Conservation (phyloP, 2,888 invertebrate species). For the Fabriciana adippe region DNA sequence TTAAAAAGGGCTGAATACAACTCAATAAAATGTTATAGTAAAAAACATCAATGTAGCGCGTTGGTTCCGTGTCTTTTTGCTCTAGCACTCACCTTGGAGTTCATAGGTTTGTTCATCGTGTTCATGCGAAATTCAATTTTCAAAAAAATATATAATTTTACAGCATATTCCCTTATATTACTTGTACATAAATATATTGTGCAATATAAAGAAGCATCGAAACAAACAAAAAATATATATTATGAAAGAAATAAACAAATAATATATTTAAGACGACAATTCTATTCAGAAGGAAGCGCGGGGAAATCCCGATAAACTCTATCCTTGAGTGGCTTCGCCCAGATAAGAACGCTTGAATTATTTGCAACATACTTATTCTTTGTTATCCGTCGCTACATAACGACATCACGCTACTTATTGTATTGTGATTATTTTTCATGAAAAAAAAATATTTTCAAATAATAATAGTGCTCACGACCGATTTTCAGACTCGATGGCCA, state of each 20-base stretch:
- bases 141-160: too few relatives aligned
- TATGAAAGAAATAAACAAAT: not conserved
- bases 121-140: too few relatives aligned
- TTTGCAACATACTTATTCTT: slow-evolving; percentile 13
- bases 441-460: too few relatives aligned
- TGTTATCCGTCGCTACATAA: not conserved
- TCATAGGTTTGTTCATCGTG: too few relatives aligned
- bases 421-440: not conserved
- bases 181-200: not conserved
- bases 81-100: too few relatives aligned
- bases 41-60: too few relatives aligned
- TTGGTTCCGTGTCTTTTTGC: too few relatives aligned
- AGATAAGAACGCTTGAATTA: slow-evolving; percentile 21
- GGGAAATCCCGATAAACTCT: slow-evolving; percentile 18
- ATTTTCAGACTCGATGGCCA: too few relatives aligned
- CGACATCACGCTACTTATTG: not conserved
- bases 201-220: not conserved
- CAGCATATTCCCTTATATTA: too few relatives aligned
- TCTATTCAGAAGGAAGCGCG: not conserved
- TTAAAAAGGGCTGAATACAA: too few relatives aligned
- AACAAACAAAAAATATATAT: not conserved
- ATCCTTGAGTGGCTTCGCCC: slow-evolving; percentile 13
- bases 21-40: too few relatives aligned
- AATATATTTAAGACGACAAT: slow-evolving; percentile 1
- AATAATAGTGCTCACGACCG: too few relatives aligned